phyloP scores from a whole-genome alignment of 1,140 invertebrate genomes.

The Sitodiplosis mosellana region DNA sequence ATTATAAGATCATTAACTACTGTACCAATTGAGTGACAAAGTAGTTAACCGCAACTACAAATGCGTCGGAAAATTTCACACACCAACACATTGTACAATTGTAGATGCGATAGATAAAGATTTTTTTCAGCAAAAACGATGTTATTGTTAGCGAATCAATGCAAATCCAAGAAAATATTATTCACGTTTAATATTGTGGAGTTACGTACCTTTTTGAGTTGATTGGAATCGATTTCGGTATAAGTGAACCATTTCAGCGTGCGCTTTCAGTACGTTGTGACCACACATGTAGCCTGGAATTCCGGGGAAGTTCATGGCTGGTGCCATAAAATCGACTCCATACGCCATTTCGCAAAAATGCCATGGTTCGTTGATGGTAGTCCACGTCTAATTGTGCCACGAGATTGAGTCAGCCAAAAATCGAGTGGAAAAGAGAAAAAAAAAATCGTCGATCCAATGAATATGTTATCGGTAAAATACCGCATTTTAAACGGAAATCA shows the following conservation, averaged over 20 bases:
- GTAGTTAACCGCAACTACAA: neutral
- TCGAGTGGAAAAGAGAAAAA: too few relatives aligned
- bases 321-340: slow-evolving; percentile 34
- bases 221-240: slow-evolving; percentile 40
- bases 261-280: slow-evolving; percentile 40
- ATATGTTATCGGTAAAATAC: too few relatives aligned
- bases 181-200: too few relatives aligned
- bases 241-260: slow-evolving; percentile 42
- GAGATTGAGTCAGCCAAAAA: neutral
- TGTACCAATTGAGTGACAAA: neutral
- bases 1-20: neutral
- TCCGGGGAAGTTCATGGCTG: slow-evolving; percentile 33
- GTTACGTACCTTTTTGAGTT: slow-evolving; percentile 30
- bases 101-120: too few relatives aligned
- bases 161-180: neutral
- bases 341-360: slow-evolving; percentile 43
- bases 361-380: slow-evolving; percentile 55
- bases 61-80: too few relatives aligned
- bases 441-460: neutral
- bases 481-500: too few relatives aligned
- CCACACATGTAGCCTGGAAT: slow-evolving; percentile 39
- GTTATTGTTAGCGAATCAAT: too few relatives aligned
- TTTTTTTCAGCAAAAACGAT: neutral
- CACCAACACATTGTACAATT: too few relatives aligned
- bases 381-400: slow-evolving; percentile 30